A percentile compares a stretch with the other conserved stretches of the same genome.
phyloP scores from a whole-genome alignment of 2,888 invertebrate species.

The Dioctria rufipes region DNA sequence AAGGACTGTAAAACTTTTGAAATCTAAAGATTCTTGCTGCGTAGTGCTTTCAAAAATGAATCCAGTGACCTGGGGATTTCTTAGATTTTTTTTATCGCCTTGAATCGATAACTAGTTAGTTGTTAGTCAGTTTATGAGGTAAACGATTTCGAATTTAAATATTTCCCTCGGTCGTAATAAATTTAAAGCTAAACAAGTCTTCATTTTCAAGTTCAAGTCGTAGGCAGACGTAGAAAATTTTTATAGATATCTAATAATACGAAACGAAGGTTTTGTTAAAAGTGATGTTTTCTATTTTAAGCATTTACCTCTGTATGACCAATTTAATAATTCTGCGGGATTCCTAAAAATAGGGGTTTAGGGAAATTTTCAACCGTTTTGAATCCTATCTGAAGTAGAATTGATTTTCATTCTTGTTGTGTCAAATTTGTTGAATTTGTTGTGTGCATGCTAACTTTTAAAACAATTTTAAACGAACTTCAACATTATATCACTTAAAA shows the following conservation, averaged over 20 bases:
- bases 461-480: no score
- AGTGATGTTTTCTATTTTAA: neutral
- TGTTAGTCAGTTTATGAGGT: slow-evolving; percentile 15
- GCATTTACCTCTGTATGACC: no score
- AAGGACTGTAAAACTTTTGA: slow-evolving; percentile 6
- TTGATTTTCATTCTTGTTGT: no score
- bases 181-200: slow-evolving; percentile 17
- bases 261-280: neutral
- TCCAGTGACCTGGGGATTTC: slow-evolving; percentile 9
- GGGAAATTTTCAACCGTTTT: no score
- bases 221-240: neutral
- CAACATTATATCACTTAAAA: no score
- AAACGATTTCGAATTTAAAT: slow-evolving; percentile 32
- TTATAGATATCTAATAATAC: no score
- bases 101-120: slow-evolving; percentile 15
- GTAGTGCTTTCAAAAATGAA: slow-evolving; percentile 2
- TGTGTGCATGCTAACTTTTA: no score
- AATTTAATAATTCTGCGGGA: no score
- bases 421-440: no score
- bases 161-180: slow-evolving; percentile 15
- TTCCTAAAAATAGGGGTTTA: no score
- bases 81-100: slow-evolving; percentile 9
- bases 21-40: slow-evolving; percentile 21
- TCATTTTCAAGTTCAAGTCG: slow-evolving; percentile 37
- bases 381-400: no score